Conservation (phyloP, 2,888 invertebrate species). For the Leptopterna dolabrata region DNA sequence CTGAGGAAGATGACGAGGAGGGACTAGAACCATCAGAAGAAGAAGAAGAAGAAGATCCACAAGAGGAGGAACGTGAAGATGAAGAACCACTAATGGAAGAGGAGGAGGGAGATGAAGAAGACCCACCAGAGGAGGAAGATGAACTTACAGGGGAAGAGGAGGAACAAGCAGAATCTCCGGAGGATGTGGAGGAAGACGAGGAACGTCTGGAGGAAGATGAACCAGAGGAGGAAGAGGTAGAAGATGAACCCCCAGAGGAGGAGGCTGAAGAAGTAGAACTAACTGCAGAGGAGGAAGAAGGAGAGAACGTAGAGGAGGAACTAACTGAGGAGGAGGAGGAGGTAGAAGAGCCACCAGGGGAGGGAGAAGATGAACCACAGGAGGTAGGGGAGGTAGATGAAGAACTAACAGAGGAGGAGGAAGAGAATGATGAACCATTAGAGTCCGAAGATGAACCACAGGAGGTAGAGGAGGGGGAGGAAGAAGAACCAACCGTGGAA, state of each 20-base stretch:
- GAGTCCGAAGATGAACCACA: not conserved
- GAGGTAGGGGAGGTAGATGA: not conserved
- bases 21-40: not conserved
- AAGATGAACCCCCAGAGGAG: not conserved
- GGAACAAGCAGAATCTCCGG: not conserved
- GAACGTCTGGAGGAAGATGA: not conserved
- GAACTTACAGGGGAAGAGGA: too few species aligned
- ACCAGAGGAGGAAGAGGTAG: not conserved
- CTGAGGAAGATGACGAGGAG: not conserved
- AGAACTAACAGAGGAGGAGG: too few species aligned
- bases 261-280: not conserved
- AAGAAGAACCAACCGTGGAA: too few species aligned
- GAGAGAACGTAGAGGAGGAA: too few species aligned
- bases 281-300: too few species aligned
- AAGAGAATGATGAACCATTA: too few species aligned
- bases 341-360: not conserved
- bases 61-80: not conserved
- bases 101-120: not conserved
- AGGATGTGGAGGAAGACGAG: not conserved
- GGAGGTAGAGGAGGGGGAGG: not conserved
- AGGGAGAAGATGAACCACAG: not conserved
- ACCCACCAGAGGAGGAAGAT: not conserved
- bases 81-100: not conserved
- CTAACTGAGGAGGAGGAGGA: not conserved
- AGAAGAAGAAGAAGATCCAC: not conserved